Conservation (phyloP, 2,797 vertebrate species). For the Danio tinwini region DNA sequence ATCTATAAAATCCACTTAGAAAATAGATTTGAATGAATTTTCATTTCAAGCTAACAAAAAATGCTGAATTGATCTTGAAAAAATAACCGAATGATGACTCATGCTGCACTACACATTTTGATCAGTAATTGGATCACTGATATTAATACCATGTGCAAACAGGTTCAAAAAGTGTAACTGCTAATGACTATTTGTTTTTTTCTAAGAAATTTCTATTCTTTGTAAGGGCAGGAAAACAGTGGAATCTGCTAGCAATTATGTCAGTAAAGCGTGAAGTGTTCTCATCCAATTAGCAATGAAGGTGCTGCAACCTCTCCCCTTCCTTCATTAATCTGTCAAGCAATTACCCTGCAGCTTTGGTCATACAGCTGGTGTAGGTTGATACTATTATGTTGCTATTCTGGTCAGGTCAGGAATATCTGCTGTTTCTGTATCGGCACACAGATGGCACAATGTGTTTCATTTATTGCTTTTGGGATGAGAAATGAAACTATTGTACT, state of each 20-base stretch:
- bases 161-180: not conserved
- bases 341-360: constrained; percentile 58
- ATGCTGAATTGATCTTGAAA: too few relatives aligned
- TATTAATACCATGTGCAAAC: not conserved
- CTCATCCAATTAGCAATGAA: constrained; percentile 66
- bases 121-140: not conserved
- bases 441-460: constrained; percentile 32
- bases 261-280: constrained; percentile 49
- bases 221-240: not conserved
- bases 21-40: too few relatives aligned
- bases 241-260: constrained; percentile 65
- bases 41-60: too few relatives aligned
- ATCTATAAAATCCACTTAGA: too few relatives aligned
- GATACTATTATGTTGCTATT: constrained; percentile 36
- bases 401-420: constrained; percentile 24
- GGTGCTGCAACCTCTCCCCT: constrained; percentile 63
- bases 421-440: constrained; percentile 30
- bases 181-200: not conserved
- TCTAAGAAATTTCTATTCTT: not conserved
- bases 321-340: constrained; percentile 63
- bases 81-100: too few relatives aligned
- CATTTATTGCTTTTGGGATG: not conserved
- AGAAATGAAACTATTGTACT: not conserved
- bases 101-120: not conserved
- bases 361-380: constrained; percentile 46